phyloP scores from a whole-genome alignment of 2,113 vertebrate genomes.

The Macquaria australasica region DNA sequence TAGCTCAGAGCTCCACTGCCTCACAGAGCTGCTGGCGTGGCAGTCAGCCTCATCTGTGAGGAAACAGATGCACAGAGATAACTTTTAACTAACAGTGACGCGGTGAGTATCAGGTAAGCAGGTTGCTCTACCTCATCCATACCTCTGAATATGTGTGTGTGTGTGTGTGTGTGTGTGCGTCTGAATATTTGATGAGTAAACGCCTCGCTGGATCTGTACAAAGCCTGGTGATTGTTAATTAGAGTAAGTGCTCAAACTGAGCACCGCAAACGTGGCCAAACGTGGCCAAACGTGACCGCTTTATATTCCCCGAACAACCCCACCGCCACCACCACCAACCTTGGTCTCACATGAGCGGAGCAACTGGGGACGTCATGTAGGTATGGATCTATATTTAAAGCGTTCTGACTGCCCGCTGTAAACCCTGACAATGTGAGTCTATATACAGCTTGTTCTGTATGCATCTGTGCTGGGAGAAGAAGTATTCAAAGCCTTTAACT shows the following conservation, averaged over 20 bases:
- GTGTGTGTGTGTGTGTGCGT: slow-evolving; percentile 4
- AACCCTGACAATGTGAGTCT: slow-evolving; percentile 24
- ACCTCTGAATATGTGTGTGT: slow-evolving; percentile 6
- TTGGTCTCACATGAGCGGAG: slow-evolving; percentile 19
- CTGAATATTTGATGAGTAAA: slow-evolving; percentile 68
- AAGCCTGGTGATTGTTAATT: slow-evolving; percentile 65
- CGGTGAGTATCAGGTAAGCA: slow-evolving; percentile 17
- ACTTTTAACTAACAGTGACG: slow-evolving; percentile 57
- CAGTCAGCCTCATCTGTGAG: background rate
- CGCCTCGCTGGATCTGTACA: slow-evolving; percentile 57
- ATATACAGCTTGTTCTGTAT: background rate
- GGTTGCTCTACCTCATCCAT: background rate
- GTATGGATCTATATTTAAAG: slow-evolving; percentile 50
- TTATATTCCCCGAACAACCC: background rate
- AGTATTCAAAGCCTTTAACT: background rate
- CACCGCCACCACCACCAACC: background rate
- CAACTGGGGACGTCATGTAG: slow-evolving; percentile 12
- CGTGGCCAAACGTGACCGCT: slow-evolving; percentile 10
- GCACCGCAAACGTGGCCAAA: slow-evolving; percentile 6
- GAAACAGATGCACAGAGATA: slow-evolving; percentile 14
- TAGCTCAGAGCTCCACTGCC: background rate
- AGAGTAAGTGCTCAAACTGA: slow-evolving; percentile 67
- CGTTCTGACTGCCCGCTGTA: background rate
- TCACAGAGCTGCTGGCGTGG: background rate
- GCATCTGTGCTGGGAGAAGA: background rate